Evolutionary conservation across 2,113 vertebrate genomes (phyloP), one percentile per base, ranked within the genome.

Genomic region (Chamaetylas fuelleborni): DNA sequence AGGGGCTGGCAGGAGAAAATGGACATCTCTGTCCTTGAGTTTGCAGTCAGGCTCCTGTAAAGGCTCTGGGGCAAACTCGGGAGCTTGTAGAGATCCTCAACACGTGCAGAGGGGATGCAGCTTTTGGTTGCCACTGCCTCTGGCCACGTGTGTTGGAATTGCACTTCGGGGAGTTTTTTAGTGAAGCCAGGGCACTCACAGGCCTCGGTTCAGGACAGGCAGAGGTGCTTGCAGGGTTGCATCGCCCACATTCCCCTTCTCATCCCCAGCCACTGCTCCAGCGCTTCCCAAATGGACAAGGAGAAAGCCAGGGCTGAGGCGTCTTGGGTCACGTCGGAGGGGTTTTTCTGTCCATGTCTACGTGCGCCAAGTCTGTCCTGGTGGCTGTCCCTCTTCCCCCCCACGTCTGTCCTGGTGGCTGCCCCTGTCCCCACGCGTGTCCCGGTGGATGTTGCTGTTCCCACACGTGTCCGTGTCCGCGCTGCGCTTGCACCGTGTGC

Each of bases 71-170:
- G 25, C 54, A 54, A 34, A 34, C n/a, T 8, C 5, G 29, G 53
- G 31, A 54, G 58, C 40, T 19, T n/a, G 5, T 0, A 1, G 2
- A 24, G 71, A 50, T 16, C 25, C 64, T 5, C 19, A 9, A 3
- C 1, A 6, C 2, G 5, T 0, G 0, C 2, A 12, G 3, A 8
- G 24, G 6, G 25, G 22, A 24, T 25, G 33, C 29, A 19, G 36
- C 42, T 36, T 15, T 23, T 9, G 12, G 29, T 28, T 13, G 34
- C 22, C 3, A 0, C 12, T 14, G 23, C 13, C 15, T 29, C n/a
- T 2, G 1, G 42, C 14, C 11, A 1, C 2, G 0, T 0, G 11
- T 34, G 60, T 70, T 1, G 0, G 34, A 61, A 29, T 26, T 7
- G 4, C 28, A 1, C 28, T 25, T 22, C 0, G 19, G 40, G 45